Base-by-base conservation (phyloP, 2,797 vertebrate genomes). In the Buceros bicornis region DNA sequence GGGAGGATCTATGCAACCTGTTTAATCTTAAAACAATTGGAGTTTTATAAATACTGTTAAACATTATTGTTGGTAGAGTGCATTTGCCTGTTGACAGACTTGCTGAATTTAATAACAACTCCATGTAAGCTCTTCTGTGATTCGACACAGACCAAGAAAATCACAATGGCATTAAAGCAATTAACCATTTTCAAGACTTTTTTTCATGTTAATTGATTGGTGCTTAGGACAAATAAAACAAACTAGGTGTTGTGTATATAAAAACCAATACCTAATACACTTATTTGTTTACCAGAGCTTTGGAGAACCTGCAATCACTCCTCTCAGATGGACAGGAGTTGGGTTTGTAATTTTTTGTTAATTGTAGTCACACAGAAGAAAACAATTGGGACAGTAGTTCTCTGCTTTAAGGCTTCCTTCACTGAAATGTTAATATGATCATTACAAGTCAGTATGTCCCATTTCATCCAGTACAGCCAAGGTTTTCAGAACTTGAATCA, bases 71-170 rank as follows among this genome's bases (percentile, higher is more conserved):
- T 58, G 26, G 3, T 84, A 67, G 67, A 80, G 10, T 60, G 19
- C 25, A 37, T 87, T 77, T 85, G 7, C 6, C 13, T 82, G 43
- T 51, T 91, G 47, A 77, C 16, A 89, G 28, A 45, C 17, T 76
- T 79, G 33, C 11, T 82, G 40, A 85, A 92, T 80, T 73, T 70
- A 56, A 70, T 51, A 58, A 65, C 89, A 87, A 47, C 45, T 85
- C 21, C 16, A 29, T 48, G 13, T 64, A 35, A 0, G 0, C 1
- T 10, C 43, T 90, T 73, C 37, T 33, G 9, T 14, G 16, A 47
- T 20, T 54, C 35, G 16, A 19, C 33, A 26, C 15, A 73, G 62
- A 80, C 15, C 12, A 56, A 87, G 35, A 82, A 87, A 80, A 67
- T 40, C 14, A 45, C 11, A 60, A 13, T 31, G 19, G 37, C 17